These are phyloP conservation scores for Noctua pronuba DNA, from an alignment of 2,888 invertebrate genomes.

Conservation along the genomic window DNA sequence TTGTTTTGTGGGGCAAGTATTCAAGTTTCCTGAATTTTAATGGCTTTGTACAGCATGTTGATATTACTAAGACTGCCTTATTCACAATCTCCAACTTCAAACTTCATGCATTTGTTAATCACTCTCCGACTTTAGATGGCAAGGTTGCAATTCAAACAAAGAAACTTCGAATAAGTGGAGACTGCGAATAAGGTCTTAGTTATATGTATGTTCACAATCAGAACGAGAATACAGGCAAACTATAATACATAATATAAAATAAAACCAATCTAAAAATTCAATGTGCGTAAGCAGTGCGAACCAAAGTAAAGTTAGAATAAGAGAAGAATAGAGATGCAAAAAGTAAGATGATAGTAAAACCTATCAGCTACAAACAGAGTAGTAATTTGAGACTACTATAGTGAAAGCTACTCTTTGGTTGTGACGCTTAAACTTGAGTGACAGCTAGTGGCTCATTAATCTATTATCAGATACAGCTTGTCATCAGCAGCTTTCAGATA, in stretches of 20 bases:
- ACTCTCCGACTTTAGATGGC: slow-evolving; percentile 16
- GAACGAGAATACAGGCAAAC: slow-evolving; percentile 73
- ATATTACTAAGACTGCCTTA: slow-evolving; percentile 50
- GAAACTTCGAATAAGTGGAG: slow-evolving; percentile 10
- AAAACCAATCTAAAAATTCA: slow-evolving; percentile 71
- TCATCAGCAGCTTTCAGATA: slow-evolving; percentile 81
- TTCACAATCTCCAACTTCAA: slow-evolving; percentile 49
- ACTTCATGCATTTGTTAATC: slow-evolving; percentile 25
- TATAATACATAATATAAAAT: slow-evolving; percentile 63
- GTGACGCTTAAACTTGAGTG: slow-evolving; percentile 54
- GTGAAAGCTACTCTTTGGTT: slow-evolving; percentile 67
- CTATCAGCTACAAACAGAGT: slow-evolving; percentile 66
- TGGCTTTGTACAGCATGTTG: slow-evolving; percentile 43
- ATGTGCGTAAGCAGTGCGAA: slow-evolving; percentile 87
- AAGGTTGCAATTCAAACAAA: slow-evolving; percentile 33
- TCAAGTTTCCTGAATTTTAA: slow-evolving; percentile 47
- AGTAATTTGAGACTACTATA: slow-evolving; percentile 66
- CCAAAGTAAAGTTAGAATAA: slow-evolving; percentile 70
- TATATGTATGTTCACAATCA: slow-evolving; percentile 54
- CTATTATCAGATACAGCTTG: slow-evolving; percentile 78
- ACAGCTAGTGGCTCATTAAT: slow-evolving; percentile 64
- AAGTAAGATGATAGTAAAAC: slow-evolving; percentile 65
- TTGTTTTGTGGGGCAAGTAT: slow-evolving; percentile 60
- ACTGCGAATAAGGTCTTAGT: slow-evolving; percentile 55
- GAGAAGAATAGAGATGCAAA: slow-evolving; percentile 66